Base-by-base conservation (phyloP, 2,113 vertebrate species). In the Xenotilapia longispinis region DNA sequence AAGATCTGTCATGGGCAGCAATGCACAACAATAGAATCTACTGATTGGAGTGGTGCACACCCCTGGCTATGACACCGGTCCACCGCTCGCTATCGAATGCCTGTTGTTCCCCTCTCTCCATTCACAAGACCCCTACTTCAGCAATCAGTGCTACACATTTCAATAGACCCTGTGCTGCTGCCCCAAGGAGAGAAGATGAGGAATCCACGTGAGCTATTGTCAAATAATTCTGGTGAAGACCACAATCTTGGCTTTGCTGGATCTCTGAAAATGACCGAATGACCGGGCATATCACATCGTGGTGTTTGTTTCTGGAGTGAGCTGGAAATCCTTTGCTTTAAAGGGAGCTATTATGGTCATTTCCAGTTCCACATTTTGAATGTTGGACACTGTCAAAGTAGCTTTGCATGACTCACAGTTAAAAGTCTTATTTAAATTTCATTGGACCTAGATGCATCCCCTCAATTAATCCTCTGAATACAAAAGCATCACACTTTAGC, bases 1-100 rank as follows among this genome's bases (percentile, higher is more conserved):
- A 84, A 92, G 92, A 94, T 93, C 94, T 91, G 95, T 95, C 95
- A 95, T 89, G 92, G 93, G 93, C 93, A 93, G 88, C 89, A 91
- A 94, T 91, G 94, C 84, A 88, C 93, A 85, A 95, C 94, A 96
- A 95, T 95, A 94, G 95, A 95, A 94, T 90, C 86, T 78, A 86
- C 89, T 94, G 95, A 96, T 96, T 96, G 94, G 95, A 95, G 95
- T 87, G 93, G 91, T 90, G 92, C 92, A 91, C 89, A 91, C 93
- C 90, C 85, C 86, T 60, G 88, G 90, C 85, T 84, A 90, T 94
- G 94, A 94, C 93, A 94, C 91, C 80, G 87, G 65, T 88, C 90
- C 87, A 89, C 89, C 86, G 68, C 91, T 91, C 63, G 19, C 83
- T 92, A 92, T 92, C 78, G 84, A 95, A 92, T 93, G 87, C 80